Conservation (phyloP, 2,888 invertebrate genomes). For the Habrosyne pyritoides region DNA sequence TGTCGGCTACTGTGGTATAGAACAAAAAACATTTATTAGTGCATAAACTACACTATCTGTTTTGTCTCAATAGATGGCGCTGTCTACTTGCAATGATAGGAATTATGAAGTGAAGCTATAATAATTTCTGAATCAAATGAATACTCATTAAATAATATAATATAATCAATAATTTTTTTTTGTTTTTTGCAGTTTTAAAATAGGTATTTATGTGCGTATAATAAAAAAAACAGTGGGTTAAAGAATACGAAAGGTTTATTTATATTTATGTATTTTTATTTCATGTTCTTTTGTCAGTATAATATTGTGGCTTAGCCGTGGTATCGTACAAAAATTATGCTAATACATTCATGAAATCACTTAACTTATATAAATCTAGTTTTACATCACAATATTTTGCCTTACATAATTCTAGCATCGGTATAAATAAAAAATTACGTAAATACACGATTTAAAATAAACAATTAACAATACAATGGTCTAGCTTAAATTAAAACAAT, state of each 20-base stretch:
- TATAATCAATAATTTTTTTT: no score
- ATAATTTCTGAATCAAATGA: no score
- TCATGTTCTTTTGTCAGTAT: conserved; percentile 32
- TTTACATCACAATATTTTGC: conserved; percentile 27
- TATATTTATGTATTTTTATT: neutral
- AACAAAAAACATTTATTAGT: no score
- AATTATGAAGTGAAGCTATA: no score
- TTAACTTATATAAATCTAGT: conserved; percentile 20
- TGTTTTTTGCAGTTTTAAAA: no score
- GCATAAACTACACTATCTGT: no score
- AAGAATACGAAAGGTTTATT: neutral
- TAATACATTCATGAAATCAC: conserved; percentile 26
- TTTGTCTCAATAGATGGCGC: no score
- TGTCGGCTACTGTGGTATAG: no score
- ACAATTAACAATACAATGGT: neutral
- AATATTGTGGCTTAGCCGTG: conserved; percentile 40
- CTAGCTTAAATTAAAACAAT: neutral
- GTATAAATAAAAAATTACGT: conserved; percentile 6
- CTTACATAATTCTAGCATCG: conserved; percentile 25
- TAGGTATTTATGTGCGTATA: no score
- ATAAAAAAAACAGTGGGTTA: neutral
- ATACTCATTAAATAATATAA: no score
- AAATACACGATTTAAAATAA: neutral
- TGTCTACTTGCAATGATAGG: no score
- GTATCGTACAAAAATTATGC: conserved; percentile 45